These are phyloP conservation scores for Haemorhous mexicanus DNA, from an alignment of 2,113 vertebrate species.

Conservation along the genomic window DNA sequence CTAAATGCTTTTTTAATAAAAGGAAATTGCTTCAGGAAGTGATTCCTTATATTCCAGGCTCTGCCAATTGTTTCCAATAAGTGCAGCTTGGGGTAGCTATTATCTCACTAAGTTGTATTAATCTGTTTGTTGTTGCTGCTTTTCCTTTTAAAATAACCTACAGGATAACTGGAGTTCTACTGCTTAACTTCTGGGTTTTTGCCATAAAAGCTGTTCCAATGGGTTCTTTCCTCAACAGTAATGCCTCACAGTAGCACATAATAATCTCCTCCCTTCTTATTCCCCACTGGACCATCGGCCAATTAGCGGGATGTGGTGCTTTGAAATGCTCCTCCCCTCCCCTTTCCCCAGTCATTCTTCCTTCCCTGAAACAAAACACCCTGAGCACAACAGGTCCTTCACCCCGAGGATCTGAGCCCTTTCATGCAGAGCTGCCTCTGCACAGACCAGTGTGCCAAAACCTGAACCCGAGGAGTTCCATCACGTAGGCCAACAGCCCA, in stretches of 20 bases:
- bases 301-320: background rate
- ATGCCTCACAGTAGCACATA: background rate
- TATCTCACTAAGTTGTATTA: conserved; percentile 50
- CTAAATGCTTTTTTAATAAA: conserved; percentile 54
- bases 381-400: background rate
- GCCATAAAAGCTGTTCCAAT: background rate
- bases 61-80: conserved; percentile 50
- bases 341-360: background rate
- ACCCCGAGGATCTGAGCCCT: background rate
- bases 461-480: background rate
- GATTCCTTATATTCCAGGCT: conserved; percentile 47
- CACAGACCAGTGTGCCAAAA: accelerated
- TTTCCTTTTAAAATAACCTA: background rate
- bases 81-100: conserved; percentile 5
- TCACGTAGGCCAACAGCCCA: accelerated
- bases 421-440: background rate
- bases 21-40: conserved; percentile 53
- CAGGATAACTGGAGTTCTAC: background rate
- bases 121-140: conserved; percentile 25
- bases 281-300: background rate
- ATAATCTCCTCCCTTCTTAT: background rate
- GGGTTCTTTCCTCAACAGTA: background rate
- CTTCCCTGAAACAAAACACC: background rate
- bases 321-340: background rate
- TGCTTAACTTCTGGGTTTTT: background rate